Evolutionary conservation across 2,888 invertebrate genomes (phyloP), one percentile per base, ranked within the genome.

Genomic region (Mycalesis mineus): DNA sequence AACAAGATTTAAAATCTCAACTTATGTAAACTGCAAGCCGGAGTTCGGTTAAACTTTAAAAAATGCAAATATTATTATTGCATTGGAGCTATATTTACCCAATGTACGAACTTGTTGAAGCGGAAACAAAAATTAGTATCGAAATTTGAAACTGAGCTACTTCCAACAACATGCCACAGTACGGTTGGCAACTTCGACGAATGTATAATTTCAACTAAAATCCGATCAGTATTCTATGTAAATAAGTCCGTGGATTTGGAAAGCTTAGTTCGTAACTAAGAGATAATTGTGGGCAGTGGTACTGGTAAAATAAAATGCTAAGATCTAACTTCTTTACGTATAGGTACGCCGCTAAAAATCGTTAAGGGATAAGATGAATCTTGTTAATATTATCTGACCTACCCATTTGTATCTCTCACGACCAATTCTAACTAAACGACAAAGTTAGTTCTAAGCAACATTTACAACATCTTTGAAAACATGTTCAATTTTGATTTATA

Each of bases 131-230:
- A 70, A 69, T 65, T 65, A 65, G 65, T 52, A 61, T 61, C 57
- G 58, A 60, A 65, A 60, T 62, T 64, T 66, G 63, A 63, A 67
- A 69, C 63, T 53, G 57, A 44, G 31, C 51, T 62, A 65, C 64
- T 64, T 63, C 57, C 62, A 66, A 61, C 63, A 68, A 65, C 66
- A 68, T 65, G 67, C 62, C 65, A 65, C 65, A 63, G 64, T 63
- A 65, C 73, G 69, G 74, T 81, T 87, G 86, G 86, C 86, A 87
- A 69, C 73, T 62, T 66, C 65, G 67, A 64, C 74, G 74, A 78
- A 75, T 84, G 80, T 77, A 84, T 85, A 84, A 82, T 85, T 79
- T 74, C 50, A 82, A 79, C 77, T 78, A 80, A 84, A 84, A 80
- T 75, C 74, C 74, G 63, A 84, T 85, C 82, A 79, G 77, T 79